Percentiles rank a stretch among this genome's conserved stretches.
Evolutionary conservation across 2,113 vertebrate species (phyloP).

Genomic region (Oncorhynchus tshawytscha): DNA sequence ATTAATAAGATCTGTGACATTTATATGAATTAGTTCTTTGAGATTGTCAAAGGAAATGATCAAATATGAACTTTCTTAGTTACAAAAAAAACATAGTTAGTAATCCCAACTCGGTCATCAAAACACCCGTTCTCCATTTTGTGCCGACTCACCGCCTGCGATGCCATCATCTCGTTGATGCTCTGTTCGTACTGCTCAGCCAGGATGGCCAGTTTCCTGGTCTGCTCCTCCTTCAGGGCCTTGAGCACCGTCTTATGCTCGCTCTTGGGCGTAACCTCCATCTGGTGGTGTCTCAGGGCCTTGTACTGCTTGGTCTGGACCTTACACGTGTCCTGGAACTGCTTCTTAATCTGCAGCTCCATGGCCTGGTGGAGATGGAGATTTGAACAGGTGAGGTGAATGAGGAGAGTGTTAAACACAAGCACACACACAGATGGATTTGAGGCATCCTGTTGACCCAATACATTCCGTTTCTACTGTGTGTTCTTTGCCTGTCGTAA

Average conservation of each 20-base stretch:
- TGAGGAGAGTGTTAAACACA: not conserved
- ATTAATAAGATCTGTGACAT: not conserved
- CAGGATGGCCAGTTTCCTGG: constrained; percentile 96
- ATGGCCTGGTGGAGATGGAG: constrained; percentile 72
- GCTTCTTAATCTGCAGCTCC: constrained; percentile 99
- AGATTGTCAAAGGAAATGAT: no score
- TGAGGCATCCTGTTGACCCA: no score
- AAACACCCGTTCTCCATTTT: not conserved
- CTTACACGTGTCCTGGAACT: constrained; percentile 99
- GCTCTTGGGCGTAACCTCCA: constrained; percentile 97
- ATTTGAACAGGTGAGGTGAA: not conserved
- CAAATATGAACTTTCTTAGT: no score
- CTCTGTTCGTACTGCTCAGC: constrained; percentile 99
- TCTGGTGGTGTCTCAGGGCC: constrained; percentile 98
- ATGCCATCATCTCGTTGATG: constrained; percentile 99
- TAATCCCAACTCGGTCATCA: not conserved
- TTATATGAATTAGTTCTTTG: not conserved
- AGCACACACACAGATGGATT: no score
- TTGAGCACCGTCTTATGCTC: constrained; percentile 98
- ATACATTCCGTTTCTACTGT: no score
- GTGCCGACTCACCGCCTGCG: constrained; percentile 86
- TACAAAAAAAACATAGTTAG: not conserved
- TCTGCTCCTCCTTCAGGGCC: constrained; percentile 98
- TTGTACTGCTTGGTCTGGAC: constrained; percentile 99
- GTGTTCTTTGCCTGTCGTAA: no score